These are phyloP conservation scores for Agelaius tricolor DNA, from an alignment of 2,113 vertebrate genomes.

Conservation along the genomic window DNA sequence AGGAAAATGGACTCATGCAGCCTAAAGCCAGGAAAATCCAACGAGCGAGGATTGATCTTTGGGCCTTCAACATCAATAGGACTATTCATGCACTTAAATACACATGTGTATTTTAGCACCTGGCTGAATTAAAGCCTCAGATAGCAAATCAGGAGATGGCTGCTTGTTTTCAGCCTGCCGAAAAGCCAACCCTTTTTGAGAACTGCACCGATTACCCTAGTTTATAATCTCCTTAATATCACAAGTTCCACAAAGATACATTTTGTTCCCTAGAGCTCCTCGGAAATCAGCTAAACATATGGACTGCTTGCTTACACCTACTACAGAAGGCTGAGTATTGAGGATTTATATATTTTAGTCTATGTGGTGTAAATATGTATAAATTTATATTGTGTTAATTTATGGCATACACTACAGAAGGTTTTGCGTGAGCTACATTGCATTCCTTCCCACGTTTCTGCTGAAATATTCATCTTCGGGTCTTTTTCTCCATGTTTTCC, in stretches of 20 bases:
- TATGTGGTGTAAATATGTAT: conserved; percentile 83
- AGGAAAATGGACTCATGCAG: conserved; percentile 19
- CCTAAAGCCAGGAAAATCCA: conserved; percentile 48
- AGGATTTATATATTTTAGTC: conserved; percentile 82
- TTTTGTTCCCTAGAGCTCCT: conserved; percentile 74
- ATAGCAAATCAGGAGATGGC: conserved; percentile 18
- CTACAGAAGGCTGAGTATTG: conserved; percentile 77
- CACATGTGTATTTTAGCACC: conserved; percentile 37
- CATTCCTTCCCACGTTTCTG: conserved; percentile 78
- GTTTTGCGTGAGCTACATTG: conserved; percentile 76
- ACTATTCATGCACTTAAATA: background rate
- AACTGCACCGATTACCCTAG: conserved; percentile 26
- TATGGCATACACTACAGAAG: conserved; percentile 82
- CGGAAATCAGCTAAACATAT: conserved; percentile 78
- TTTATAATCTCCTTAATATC: conserved; percentile 60
- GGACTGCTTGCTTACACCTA: conserved; percentile 80
- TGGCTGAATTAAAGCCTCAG: conserved; percentile 16
- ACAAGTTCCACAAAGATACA: conserved; percentile 58
- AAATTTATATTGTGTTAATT: conserved; percentile 86
- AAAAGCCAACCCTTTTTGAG: conserved; percentile 31
- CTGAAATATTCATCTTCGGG: conserved; percentile 80
- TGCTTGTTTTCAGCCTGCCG: conserved; percentile 23
- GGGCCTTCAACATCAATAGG: conserved; percentile 15
- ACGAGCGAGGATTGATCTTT: background rate
- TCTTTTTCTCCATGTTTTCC: conserved; percentile 71